Conservation (phyloP, 2,797 vertebrate genomes). For the Cyprinodon diabolis region DNA sequence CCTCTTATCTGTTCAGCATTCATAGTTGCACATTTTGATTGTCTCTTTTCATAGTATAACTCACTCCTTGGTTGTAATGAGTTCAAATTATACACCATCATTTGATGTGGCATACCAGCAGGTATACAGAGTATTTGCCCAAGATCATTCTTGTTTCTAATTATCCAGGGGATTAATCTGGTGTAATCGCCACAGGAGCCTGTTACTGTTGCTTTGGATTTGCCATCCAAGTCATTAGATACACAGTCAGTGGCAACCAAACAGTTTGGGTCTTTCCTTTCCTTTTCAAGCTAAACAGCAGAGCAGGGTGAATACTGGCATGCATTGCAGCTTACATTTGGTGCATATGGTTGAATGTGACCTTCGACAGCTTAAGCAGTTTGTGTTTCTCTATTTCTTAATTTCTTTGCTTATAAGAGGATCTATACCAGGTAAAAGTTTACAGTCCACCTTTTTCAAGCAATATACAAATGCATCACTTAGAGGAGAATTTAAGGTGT, state of each 20-base stretch:
- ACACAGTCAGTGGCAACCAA: slow-evolving; percentile 73
- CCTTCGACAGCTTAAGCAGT: slow-evolving; percentile 31
- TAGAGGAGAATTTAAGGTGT: slow-evolving; percentile 47
- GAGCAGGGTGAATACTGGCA: slow-evolving; percentile 60
- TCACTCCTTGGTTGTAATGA: slow-evolving; percentile 41
- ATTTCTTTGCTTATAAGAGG: slow-evolving; percentile 12
- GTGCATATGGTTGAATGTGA: slow-evolving; percentile 52
- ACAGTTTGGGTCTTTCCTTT: slow-evolving; percentile 67
- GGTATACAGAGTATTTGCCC: slow-evolving; percentile 74
- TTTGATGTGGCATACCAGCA: slow-evolving; percentile 72
- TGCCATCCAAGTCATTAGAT: slow-evolving; percentile 80
- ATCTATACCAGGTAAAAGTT: slow-evolving; percentile 16
- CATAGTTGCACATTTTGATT: slow-evolving; percentile 27
- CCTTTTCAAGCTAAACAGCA: slow-evolving; percentile 66
- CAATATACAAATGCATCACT: slow-evolving; percentile 45
- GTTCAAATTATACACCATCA: slow-evolving; percentile 71
- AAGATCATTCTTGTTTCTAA: slow-evolving; percentile 78
- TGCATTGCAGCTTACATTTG: slow-evolving; percentile 46
- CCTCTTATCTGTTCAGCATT: background rate
- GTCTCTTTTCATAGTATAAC: slow-evolving; percentile 31
- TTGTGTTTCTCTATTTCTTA: slow-evolving; percentile 16
- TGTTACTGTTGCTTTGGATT: slow-evolving; percentile 67
- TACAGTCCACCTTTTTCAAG: slow-evolving; percentile 19
- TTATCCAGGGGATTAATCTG: slow-evolving; percentile 78
- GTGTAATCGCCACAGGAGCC: slow-evolving; percentile 67